Conservation (phyloP, 2,113 vertebrate species). For the Hippocampus zosterae region DNA sequence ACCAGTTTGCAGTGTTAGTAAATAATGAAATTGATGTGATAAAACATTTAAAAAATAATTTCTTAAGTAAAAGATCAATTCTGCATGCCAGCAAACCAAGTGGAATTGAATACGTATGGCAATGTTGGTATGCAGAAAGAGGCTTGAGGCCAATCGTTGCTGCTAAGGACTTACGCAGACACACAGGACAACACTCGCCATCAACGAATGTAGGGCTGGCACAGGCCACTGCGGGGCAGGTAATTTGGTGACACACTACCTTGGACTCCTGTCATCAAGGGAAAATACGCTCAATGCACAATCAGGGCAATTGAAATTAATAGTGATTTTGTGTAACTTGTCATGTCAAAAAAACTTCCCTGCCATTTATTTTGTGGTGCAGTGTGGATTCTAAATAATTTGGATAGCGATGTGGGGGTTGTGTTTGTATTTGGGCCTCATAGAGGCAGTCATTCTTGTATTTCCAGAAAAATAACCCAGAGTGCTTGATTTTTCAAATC, state of each 20-base stretch:
- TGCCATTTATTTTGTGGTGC: neutral
- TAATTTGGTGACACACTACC: slow-evolving; percentile 90
- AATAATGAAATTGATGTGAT: neutral
- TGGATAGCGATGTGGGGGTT: neutral
- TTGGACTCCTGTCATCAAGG: slow-evolving; percentile 82
- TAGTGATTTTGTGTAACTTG: neutral
- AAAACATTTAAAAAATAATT: neutral
- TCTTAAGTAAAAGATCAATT: neutral
- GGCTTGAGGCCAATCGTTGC: neutral
- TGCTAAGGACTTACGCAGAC: slow-evolving; percentile 78
- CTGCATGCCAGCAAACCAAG: neutral
- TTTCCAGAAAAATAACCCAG: neutral
- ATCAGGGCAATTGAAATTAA: slow-evolving; percentile 5
- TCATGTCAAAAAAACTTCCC: neutral
- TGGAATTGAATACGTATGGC: slow-evolving; percentile 16
- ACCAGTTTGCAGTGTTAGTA: too few relatives aligned
- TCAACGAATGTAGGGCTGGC: slow-evolving; percentile 83
- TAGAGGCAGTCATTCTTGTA: neutral
- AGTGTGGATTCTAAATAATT: neutral
- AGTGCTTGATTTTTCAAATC: neutral
- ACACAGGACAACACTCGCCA: slow-evolving; percentile 90
- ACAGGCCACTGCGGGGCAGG: slow-evolving; percentile 86
- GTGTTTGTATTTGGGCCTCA: neutral
- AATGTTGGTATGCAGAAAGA: slow-evolving; percentile 7
- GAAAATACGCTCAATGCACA: slow-evolving; percentile 10